Base-by-base conservation (phyloP, 2,888 invertebrate species). In the Lycia hirtaria region DNA sequence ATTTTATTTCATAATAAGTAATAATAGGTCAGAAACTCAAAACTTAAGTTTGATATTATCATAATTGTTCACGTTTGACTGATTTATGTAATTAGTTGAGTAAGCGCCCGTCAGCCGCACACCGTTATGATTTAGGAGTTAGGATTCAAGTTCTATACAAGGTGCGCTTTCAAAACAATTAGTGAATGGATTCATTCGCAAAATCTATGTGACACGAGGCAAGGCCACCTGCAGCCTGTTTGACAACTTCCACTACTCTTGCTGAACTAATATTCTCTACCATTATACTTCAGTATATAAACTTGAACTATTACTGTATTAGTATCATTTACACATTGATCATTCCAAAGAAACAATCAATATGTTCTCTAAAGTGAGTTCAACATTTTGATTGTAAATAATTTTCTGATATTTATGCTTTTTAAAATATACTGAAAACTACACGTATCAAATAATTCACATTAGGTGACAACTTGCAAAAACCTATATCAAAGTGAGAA, bases 321-420 rank as follows among this genome's bases (percentile, higher is more conserved):
- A 59, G 57, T 62, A 82, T 77, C 81, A 81, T 73, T 76, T 65
- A 65, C 56, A 53, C 65, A 63, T 64, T 64, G 65, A 70, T 67
- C 68, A 67, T 66, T 67, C 64, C 64, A 67, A 67, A 69, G 52
- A 49, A 68, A 54, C 49, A 69, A 69, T 61, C 71, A 80, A 72
- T 62, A 82, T 82, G 83, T 76, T 75, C 72, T 76, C 74, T 56
- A 83, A 80, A 78, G 83, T 83, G 71, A 78, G 81, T 71, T 47
- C 10, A 12, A 38, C 6, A 4, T 7, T 38, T 37, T 32, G 14
- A 5, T 14, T 32, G n/a, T n/a, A n/a, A n/a, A n/a, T n/a, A n/a
- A n/a, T n/a, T n/a, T n/a, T n/a, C n/a, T n/a, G n/a, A n/a, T n/a
- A n/a, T n/a, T n/a, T n/a, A n/a, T n/a, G n/a, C n/a, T n/a, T n/a